Percentiles rank a stretch among this genome's conserved stretches.
These are phyloP conservation scores for Molossus alvarezi DNA, from an alignment of 2,797 vertebrate genomes.

Conservation along the genomic window DNA sequence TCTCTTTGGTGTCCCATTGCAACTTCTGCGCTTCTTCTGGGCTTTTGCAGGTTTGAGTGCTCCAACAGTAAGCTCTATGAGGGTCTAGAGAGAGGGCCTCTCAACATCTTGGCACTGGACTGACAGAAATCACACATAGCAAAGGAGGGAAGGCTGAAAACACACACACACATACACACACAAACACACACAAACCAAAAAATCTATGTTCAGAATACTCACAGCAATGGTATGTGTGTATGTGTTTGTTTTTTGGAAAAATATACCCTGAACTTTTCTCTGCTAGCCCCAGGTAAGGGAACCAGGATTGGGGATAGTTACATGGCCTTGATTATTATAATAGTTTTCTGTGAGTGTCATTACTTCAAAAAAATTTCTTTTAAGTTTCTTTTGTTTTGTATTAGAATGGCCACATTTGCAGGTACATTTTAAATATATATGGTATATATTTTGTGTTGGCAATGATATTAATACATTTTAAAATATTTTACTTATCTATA, in stretches of 20 bases:
- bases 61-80: accelerated
- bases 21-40: too few relatives aligned
- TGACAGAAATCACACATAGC: background rate
- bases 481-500: background rate
- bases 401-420: background rate
- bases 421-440: background rate
- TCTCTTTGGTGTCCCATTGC: background rate
- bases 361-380: background rate
- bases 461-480: background rate
- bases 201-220: background rate
- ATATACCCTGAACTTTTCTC: background rate
- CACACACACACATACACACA: background rate
- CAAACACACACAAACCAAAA: background rate
- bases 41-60: background rate
- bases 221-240: background rate
- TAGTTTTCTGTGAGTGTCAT: background rate
- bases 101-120: background rate
- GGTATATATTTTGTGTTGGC: background rate
- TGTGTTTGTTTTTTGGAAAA: background rate
- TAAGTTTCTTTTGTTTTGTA: background rate
- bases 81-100: background rate
- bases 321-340: background rate
- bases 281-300: background rate
- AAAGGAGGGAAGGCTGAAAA: background rate
- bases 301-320: background rate